Base-by-base conservation (phyloP, 2,797 vertebrate species). In the Alcedo quadribrachys region DNA sequence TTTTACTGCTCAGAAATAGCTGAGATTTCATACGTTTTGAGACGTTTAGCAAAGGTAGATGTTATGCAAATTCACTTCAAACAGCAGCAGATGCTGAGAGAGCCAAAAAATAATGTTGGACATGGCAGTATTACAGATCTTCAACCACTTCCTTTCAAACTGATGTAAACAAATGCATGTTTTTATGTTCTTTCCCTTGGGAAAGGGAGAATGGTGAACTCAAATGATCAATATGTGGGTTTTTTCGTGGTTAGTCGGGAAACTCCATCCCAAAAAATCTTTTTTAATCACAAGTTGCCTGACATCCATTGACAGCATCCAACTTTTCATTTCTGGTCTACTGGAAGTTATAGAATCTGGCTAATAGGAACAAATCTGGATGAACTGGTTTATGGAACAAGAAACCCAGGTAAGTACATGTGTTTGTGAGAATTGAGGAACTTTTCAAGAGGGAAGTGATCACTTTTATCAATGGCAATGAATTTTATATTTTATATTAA, bases 141-240 rank as follows among this genome's bases (percentile, higher is more conserved):
- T 84, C 63, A 42, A 88, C 92, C 84, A 92, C 91, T 92, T 96
- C 89, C 83, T 96, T 84, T 90, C 14, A 3, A 79, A 58, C 21
- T 40, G 68, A 46, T 85, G 25, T 77, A 90, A 96, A 94, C 69
- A 94, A 33, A 92, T 83, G 35, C 37, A 30, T 83, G 46, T 46
- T 78, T 85, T 92, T 50, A 7, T 75, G 66, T 81, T 50, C 63
- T 83, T 94, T 92, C 87, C 73, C 92, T 91, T 91, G 71, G 83
- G 89, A 93, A 95, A 81, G 50, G 53, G 82, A 91, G 55, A 92
- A 28, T 3, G 1, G 55, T 79, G 63, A 87, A 61, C 60, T 87
- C 46, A 37, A 18, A 71, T 87, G 70, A 85, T 94, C 85, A 77
- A 88, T 96, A 86, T 65, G 74, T 84, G 74, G 6, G 5, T 57